Evolutionary conservation across 2,888 invertebrate genomes (phyloP).

Genomic region (Neuroscelio doddi): DNA sequence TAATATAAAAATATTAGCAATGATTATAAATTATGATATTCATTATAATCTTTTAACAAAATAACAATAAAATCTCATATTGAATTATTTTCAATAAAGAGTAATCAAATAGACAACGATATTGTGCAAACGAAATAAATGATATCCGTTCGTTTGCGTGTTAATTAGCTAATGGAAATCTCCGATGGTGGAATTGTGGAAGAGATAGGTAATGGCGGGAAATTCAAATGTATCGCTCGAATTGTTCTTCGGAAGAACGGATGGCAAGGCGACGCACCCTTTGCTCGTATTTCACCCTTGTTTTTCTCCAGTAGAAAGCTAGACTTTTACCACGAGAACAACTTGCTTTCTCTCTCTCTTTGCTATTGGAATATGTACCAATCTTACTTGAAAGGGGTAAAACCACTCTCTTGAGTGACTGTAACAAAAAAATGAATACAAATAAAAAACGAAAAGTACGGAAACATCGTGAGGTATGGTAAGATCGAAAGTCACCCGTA

Average conservation of each 20-base stretch:
- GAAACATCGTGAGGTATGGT: slow-evolving; percentile 21
- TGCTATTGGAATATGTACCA: slow-evolving; percentile 2
- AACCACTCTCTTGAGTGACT: slow-evolving; percentile 22
- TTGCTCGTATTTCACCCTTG: slow-evolving; percentile 68
- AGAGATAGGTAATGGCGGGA: slow-evolving; percentile 59
- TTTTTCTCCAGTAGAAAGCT: slow-evolving; percentile 60
- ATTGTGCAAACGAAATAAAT: background rate
- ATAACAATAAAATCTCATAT: too few species aligned
- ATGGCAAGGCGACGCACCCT: slow-evolving; percentile 51
- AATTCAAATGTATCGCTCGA: slow-evolving; percentile 70
- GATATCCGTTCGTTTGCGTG: slow-evolving; percentile 15
- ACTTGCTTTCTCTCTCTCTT: slow-evolving; percentile 36
- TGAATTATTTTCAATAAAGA: too few species aligned
- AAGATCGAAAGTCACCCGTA: slow-evolving; percentile 14
- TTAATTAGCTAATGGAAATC: slow-evolving; percentile 70
- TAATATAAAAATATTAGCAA: too few species aligned
- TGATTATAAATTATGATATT: too few species aligned
- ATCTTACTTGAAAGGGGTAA: slow-evolving; percentile 16
- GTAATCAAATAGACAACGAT: too few species aligned
- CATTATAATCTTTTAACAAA: too few species aligned
- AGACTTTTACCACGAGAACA: slow-evolving; percentile 57
- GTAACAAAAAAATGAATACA: slow-evolving; percentile 12
- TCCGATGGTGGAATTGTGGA: slow-evolving; percentile 47
- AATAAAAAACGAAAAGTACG: slow-evolving; percentile 6
- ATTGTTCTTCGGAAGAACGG: slow-evolving; percentile 57